Evolutionary conservation across 2,113 vertebrate species (phyloP).

Genomic region (Scalopus aquaticus): DNA sequence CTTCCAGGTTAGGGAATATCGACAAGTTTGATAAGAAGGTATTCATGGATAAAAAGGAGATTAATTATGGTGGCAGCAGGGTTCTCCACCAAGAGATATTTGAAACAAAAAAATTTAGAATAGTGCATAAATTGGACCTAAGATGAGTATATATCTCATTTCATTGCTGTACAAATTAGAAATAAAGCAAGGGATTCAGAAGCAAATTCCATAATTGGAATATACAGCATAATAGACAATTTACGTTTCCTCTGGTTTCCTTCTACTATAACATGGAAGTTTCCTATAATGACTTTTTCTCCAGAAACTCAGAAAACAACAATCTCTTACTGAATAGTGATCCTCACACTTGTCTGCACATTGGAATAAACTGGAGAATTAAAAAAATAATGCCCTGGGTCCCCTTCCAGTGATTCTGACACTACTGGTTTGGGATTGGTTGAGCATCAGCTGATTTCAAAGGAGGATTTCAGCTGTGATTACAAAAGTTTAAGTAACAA

Average conservation of each 20-base stretch:
- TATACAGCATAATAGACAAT: background rate
- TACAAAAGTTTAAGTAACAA: background rate
- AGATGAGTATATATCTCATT: background rate
- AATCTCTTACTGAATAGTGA: background rate
- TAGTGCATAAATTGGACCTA: background rate
- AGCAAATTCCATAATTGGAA: background rate
- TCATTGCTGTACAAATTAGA: background rate
- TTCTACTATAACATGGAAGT: accelerated
- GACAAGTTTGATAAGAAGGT: background rate
- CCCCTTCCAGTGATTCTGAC: background rate
- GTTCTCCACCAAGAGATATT: background rate
- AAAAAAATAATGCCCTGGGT: background rate
- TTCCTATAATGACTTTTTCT: background rate
- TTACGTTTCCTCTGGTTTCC: background rate
- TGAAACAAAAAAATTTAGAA: background rate
- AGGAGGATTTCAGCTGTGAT: background rate
- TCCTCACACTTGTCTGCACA: background rate
- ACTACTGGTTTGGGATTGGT: background rate
- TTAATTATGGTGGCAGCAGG: background rate
- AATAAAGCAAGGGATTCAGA: background rate
- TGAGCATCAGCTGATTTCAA: background rate
- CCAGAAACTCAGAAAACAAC: background rate
- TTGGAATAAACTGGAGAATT: background rate
- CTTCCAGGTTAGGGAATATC: too few species aligned
- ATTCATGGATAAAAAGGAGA: background rate